phyloP scores from a whole-genome alignment of 2,797 vertebrate species.

The Myotis findleyi region DNA sequence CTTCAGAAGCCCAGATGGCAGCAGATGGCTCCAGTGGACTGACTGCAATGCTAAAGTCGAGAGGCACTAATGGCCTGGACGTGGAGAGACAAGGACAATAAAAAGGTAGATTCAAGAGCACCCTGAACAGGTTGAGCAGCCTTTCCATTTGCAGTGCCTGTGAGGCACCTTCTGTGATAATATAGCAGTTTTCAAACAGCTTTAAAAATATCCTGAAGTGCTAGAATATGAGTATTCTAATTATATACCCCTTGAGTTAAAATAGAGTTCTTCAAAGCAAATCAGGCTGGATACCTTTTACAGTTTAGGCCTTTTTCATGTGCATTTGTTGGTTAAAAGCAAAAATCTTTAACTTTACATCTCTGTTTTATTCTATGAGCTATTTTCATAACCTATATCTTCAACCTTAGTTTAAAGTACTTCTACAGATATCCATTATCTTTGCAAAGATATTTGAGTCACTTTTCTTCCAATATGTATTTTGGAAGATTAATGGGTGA shows the following conservation, averaged over 20 bases:
- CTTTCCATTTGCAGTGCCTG: conserved; percentile 68
- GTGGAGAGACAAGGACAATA: neutral
- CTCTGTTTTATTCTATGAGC: neutral
- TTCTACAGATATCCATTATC: neutral
- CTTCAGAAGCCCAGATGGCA: neutral
- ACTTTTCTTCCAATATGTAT: neutral
- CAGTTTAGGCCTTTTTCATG: conserved; percentile 50
- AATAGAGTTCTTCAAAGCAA: conserved; percentile 74
- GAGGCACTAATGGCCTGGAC: neutral
- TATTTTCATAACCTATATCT: neutral
- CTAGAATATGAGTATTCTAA: conserved; percentile 81
- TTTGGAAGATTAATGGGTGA: neutral
- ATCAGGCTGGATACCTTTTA: conserved; percentile 61
- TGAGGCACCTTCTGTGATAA: conserved; percentile 69
- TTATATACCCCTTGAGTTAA: conserved; percentile 74
- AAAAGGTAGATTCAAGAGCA: neutral
- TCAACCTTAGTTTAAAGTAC: neutral
- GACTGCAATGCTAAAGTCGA: neutral
- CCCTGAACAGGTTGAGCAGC: neutral
- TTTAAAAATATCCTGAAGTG: conserved; percentile 80
- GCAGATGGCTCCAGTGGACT: neutral
- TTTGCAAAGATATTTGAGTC: conserved; percentile 16
- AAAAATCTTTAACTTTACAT: neutral
- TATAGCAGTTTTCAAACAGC: conserved; percentile 79
- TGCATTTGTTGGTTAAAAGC: conserved; percentile 20